Percentiles rank a stretch among this genome's conserved stretches.
These are phyloP conservation scores for Diplogasteroides magnus DNA, from an alignment of 1,140 invertebrate species.

Conservation along the genomic window DNA sequence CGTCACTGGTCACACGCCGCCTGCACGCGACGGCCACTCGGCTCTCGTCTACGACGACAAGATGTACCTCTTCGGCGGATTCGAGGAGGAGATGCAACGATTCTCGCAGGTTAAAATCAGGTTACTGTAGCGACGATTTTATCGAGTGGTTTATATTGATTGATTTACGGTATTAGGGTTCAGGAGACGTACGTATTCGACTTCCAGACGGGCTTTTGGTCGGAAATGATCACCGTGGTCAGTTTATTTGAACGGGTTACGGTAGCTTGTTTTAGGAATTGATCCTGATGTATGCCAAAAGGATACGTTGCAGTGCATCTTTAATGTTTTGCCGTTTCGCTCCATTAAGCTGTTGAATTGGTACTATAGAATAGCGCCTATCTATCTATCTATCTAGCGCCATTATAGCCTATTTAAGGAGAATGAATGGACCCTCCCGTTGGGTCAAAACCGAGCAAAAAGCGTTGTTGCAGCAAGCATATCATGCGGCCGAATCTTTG, in stretches of 20 bases:
- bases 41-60: constrained; percentile 73
- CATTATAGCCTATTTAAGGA: not conserved
- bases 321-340: too few relatives aligned
- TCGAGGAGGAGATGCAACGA: not conserved
- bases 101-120: too few relatives aligned
- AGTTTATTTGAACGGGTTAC: constrained; percentile 33
- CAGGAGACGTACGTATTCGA: not conserved
- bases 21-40: constrained; percentile 79
- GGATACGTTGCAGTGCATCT: not conserved
- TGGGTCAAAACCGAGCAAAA: too few relatives aligned
- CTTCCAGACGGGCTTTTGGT: constrained; percentile 16
- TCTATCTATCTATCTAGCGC: not conserved
- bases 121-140: too few relatives aligned
- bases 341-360: too few relatives aligned
- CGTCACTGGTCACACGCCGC: constrained; percentile 68
- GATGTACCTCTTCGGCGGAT: constrained; percentile 78
- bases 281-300: not conserved
- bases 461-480: too few relatives aligned
- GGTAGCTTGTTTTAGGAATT: too few relatives aligned
- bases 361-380: not conserved
- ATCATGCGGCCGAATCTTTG: too few relatives aligned
- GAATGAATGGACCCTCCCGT: not conserved
- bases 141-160: too few relatives aligned
- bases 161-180: too few relatives aligned
- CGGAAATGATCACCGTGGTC: constrained; percentile 58